Evolutionary conservation across 2,888 invertebrate genomes (phyloP).

Genomic region (Prosapia bicincta): DNA sequence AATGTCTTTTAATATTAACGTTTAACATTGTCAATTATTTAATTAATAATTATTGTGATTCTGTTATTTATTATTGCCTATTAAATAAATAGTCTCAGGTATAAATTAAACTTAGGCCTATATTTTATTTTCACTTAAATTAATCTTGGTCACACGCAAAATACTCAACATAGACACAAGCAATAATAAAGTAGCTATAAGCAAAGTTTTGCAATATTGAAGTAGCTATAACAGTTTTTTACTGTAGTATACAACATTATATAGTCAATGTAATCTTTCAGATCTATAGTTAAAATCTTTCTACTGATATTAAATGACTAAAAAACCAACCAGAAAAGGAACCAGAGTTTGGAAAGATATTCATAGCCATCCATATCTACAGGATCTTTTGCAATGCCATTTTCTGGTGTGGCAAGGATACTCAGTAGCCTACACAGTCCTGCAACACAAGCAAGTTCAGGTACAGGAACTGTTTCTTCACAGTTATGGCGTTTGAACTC

Average conservation of each 20-base stretch:
- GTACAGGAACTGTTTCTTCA: slow-evolving; percentile 63
- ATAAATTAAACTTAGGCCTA: too few relatives aligned
- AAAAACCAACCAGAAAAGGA: slow-evolving; percentile 70
- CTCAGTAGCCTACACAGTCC: slow-evolving; percentile 74
- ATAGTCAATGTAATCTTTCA: slow-evolving; percentile 58
- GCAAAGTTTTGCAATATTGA: slow-evolving; percentile 64
- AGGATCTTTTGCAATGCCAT: slow-evolving; percentile 54
- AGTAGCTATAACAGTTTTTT: slow-evolving; percentile 69
- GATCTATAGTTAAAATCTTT: too few relatives aligned
- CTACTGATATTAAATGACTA: too few relatives aligned
- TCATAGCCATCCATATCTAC: slow-evolving; percentile 56
- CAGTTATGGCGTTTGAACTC: slow-evolving; percentile 68
- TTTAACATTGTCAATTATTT: too few relatives aligned
- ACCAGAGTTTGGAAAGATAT: slow-evolving; percentile 66
- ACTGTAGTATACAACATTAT: slow-evolving; percentile 59
- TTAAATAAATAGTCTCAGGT: too few relatives aligned
- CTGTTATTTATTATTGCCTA: too few relatives aligned
- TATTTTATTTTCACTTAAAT: too few relatives aligned
- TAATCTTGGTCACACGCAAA: too few relatives aligned
- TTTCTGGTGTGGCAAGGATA: slow-evolving; percentile 59
- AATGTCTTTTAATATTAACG: too few relatives aligned
- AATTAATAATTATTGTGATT: too few relatives aligned
- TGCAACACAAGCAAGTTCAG: slow-evolving; percentile 75
- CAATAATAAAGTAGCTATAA: too few relatives aligned
- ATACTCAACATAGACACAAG: too few relatives aligned